Evolutionary conservation across 1,140 invertebrate species (phyloP).

Genomic region (Pinna nobilis): DNA sequence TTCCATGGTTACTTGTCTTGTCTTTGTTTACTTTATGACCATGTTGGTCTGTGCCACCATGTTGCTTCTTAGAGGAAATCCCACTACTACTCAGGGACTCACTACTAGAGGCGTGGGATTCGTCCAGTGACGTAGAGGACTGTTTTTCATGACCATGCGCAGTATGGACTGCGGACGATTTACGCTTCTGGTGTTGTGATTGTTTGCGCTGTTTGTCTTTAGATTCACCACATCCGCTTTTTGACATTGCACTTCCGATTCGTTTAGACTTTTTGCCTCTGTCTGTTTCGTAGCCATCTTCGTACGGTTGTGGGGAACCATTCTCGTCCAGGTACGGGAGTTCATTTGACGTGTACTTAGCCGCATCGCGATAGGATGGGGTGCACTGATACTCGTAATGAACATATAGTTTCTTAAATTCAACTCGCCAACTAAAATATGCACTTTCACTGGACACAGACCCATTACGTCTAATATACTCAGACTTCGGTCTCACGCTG

Average conservation of each 20-base stretch:
- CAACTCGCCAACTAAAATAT: conserved; percentile 38
- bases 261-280: conserved; percentile 25
- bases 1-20: background rate
- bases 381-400: conserved; percentile 56
- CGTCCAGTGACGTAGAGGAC: conserved; percentile 28
- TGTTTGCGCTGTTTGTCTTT: conserved; percentile 37
- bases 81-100: conserved; percentile 40
- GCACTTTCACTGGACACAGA: conserved; percentile 15
- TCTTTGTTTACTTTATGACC: background rate
- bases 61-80: conserved; percentile 26
- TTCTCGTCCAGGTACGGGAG: conserved; percentile 15
- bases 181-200: conserved; percentile 31
- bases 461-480: conserved; percentile 1
- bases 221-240: conserved; percentile 28
- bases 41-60: background rate
- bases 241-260: too few relatives aligned
- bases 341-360: conserved; percentile 23
- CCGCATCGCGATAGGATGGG: conserved; percentile 44
- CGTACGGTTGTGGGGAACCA: conserved; percentile 18
- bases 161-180: conserved; percentile 12
- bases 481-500: conserved; percentile 1
- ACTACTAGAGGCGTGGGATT: conserved; percentile 39
- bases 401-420: conserved; percentile 46
- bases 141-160: conserved; percentile 21
- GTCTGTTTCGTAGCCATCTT: conserved; percentile 29